Percentiles rank a stretch among this genome's conserved stretches.
These are phyloP conservation scores for Apamea anceps DNA, from an alignment of 2,888 invertebrate species.

Conservation along the genomic window DNA sequence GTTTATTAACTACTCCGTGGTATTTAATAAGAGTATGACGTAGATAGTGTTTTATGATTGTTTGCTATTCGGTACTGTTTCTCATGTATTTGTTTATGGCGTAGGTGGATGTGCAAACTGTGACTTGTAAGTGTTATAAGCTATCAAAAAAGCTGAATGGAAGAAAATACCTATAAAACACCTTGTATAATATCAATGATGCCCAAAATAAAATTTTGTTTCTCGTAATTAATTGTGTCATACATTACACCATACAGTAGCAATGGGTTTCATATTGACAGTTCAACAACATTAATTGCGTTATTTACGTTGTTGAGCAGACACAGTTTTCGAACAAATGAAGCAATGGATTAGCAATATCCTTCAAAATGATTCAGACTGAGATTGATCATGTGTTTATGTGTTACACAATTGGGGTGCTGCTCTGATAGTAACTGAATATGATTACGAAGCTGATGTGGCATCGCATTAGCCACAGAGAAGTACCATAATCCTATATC, in stretches of 20 bases:
- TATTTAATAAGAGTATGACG: neutral
- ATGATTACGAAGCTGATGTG: neutral
- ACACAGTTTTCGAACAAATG: no score
- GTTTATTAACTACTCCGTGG: conserved; percentile 18
- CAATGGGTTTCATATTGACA: no score
- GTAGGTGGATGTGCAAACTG: neutral
- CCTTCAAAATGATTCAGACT: no score
- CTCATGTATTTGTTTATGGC: neutral
- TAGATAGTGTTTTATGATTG: conserved; percentile 15
- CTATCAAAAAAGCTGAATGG: neutral
- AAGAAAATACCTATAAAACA: neutral
- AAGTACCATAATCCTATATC: neutral
- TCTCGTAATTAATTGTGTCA: no score
- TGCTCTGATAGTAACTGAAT: no score
- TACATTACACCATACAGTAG: no score
- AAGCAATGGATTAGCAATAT: no score
- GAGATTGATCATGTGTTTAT: no score
- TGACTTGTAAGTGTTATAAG: neutral
- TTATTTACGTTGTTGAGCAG: no score
- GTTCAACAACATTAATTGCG: no score
- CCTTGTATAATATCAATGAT: neutral
- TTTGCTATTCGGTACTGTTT: conserved; percentile 29
- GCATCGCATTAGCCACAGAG: neutral
- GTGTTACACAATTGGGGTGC: no score
- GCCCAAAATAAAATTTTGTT: neutral